A percentile compares a stretch with the other conserved stretches of the same genome.
phyloP scores from a whole-genome alignment of 2,797 vertebrate genomes.

The Oreochromis mossambicus region DNA sequence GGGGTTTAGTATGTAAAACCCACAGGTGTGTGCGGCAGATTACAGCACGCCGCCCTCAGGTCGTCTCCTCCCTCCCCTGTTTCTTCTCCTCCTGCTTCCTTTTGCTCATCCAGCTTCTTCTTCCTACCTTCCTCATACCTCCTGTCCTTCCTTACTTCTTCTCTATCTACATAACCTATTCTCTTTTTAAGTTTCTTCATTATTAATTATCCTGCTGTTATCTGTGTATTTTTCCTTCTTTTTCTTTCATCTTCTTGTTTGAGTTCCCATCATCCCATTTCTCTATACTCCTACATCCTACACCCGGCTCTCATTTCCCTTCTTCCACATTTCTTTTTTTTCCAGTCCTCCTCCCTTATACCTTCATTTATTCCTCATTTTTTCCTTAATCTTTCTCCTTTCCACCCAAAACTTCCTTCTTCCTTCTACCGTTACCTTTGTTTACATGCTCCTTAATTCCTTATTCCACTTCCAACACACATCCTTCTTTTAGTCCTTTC shows the following conservation, averaged over 20 bases:
- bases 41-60: neutral
- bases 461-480: neutral
- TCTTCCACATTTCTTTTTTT: neutral
- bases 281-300: neutral
- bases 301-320: neutral
- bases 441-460: neutral
- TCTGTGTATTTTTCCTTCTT: neutral
- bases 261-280: neutral
- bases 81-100: neutral
- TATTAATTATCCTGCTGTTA: neutral
- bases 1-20: conserved; percentile 6
- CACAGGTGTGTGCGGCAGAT: neutral
- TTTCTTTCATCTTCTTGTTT: neutral
- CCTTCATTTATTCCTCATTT: neutral
- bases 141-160: neutral
- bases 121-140: neutral
- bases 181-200: neutral
- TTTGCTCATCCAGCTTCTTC: neutral
- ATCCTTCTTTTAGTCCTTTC: neutral
- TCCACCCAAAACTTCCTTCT: neutral
- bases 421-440: neutral
- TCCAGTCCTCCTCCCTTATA: neutral
- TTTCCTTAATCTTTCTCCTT: neutral
- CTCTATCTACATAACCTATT: neutral
- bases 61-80: neutral